Base-by-base conservation (phyloP, 2,797 vertebrate species). In the Sebastes steindachneri region DNA sequence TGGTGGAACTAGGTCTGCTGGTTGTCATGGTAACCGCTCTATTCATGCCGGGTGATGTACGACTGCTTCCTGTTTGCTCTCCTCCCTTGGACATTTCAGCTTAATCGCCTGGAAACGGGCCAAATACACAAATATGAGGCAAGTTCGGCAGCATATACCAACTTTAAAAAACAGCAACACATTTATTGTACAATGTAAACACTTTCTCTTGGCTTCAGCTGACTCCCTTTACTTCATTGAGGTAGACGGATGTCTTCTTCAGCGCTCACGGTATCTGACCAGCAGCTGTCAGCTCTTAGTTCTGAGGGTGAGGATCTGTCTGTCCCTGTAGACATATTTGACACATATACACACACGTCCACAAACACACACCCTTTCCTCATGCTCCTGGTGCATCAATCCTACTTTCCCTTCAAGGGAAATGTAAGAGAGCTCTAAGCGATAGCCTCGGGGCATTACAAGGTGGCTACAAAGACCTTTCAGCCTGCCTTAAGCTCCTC, bases 1-100 rank as follows among this genome's bases (percentile, higher is more conserved):
- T 86, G 48, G 77, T 88, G 69, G 59, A 91, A 90, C 68, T 84
- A 79, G 86, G 89, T 86, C 83, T 88, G 45, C 0, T 51, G 25
- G 93, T 93, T 83, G 88, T 79, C 89, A 88, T 86, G 82, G 90
- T 77, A 89, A 92, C 85, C 25, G 11, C 77, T 87, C 75, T 83
- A 71, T 88, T 86, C 81, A 82, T 80, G 77, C 79, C 29, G 12
- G 85, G 79, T 91, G 86, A 89, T 89, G 79, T 88, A 82, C n/a
- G 68, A 82, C 74, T 75, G 75, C 80, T 92, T 89, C 89, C 90
- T 92, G 89, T 89, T 88, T 82, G 80, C 66, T 75, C 69, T 89
- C 82, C 78, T 17, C 78, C 77, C 33, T 80, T 17, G 68, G 90
- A 88, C 84, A 62, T 74, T 89, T 76, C 68, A 55, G 79, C 71